phyloP scores from a whole-genome alignment of 2,113 vertebrate genomes.

The Craseonycteris thonglongyai region DNA sequence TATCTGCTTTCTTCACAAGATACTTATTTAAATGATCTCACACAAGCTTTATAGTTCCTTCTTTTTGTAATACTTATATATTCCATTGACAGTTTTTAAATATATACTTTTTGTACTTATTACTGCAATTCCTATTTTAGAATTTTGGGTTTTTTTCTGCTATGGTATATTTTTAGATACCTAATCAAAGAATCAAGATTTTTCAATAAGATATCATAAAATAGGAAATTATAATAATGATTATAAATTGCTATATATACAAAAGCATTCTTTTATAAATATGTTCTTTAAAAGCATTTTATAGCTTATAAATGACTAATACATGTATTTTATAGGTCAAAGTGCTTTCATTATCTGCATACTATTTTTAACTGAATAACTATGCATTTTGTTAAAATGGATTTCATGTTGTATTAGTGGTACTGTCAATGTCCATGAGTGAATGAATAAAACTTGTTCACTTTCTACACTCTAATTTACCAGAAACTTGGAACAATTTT shows the following conservation, averaged over 20 bases:
- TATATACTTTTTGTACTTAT: background rate
- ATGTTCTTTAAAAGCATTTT: background rate
- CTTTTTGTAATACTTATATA: background rate
- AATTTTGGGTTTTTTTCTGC: background rate
- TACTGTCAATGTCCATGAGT: background rate
- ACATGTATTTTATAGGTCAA: background rate
- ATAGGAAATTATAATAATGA: background rate
- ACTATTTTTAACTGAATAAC: background rate
- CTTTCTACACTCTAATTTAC: conserved; percentile 39
- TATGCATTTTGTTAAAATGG: background rate
- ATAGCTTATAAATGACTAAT: background rate
- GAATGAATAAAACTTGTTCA: conserved; percentile 35
- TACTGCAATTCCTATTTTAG: background rate
- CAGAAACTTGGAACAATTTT: conserved; percentile 36
- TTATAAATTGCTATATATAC: background rate
- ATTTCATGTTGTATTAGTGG: background rate
- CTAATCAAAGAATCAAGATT: background rate
- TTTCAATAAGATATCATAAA: background rate
- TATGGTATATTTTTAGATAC: background rate
- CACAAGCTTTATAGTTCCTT: background rate
- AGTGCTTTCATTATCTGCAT: background rate
- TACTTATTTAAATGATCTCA: background rate
- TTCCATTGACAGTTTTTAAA: background rate
- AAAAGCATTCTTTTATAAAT: background rate
- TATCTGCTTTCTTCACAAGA: background rate